These are phyloP conservation scores for Alaudala cheleensis DNA, from an alignment of 2,113 vertebrate species.

Conservation along the genomic window DNA sequence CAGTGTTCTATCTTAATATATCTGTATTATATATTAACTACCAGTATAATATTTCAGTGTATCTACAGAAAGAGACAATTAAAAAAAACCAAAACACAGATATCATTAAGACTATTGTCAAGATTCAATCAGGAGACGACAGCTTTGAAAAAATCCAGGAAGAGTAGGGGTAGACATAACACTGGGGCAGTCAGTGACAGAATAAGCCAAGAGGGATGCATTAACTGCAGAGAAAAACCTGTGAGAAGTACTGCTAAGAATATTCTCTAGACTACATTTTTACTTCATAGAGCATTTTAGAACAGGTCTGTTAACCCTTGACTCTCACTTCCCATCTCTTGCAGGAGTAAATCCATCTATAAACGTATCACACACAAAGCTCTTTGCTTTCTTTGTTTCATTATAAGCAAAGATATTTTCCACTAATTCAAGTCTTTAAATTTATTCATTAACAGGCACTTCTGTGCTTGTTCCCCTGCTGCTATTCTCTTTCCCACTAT, in stretches of 20 bases:
- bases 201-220: not conserved
- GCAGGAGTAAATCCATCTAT: not conserved
- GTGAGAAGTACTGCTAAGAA: not conserved
- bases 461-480: not conserved
- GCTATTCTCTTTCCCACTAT: not conserved
- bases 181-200: not conserved
- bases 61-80: not conserved
- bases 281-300: not conserved
- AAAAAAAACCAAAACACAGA: no score
- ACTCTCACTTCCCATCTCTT: not conserved
- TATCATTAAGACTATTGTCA: not conserved
- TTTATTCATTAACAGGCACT: not conserved
- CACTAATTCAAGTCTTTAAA: not conserved
- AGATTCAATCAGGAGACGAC: not conserved
- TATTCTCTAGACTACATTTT: not conserved
- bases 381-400: not conserved
- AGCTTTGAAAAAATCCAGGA: not conserved
- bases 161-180: not conserved
- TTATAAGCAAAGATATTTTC: not conserved
- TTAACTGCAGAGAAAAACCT: not conserved
- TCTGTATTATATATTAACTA: not conserved
- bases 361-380: not conserved
- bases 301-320: not conserved
- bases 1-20: not conserved
- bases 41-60: not conserved